A percentile compares a stretch with the other conserved stretches of the same genome.
phyloP scores from a whole-genome alignment of 2,113 vertebrate genomes.

The Anhinga anhinga region DNA sequence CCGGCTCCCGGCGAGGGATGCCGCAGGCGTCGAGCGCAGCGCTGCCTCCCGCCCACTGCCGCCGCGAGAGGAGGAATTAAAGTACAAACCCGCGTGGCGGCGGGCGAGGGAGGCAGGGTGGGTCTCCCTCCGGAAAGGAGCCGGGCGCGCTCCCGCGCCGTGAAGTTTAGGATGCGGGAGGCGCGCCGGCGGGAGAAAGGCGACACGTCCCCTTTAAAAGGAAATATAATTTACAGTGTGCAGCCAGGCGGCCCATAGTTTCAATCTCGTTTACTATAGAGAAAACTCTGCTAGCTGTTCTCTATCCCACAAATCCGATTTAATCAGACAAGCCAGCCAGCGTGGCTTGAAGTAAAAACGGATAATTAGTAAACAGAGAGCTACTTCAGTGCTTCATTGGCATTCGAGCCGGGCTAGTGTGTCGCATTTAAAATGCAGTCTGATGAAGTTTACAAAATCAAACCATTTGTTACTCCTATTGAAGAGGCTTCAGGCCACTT shows the following conservation, averaged over 20 bases:
- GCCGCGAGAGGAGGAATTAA: neutral
- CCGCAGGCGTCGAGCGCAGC: neutral
- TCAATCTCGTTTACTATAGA: constrained; percentile 90
- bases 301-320: constrained; percentile 97
- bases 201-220: constrained; percentile 85
- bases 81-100: accelerated
- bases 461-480: constrained; percentile 99
- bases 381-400: constrained; percentile 99
- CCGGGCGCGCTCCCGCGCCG: neutral
- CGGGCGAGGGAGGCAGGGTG: neutral
- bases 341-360: constrained; percentile 96
- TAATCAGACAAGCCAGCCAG: constrained; percentile 98
- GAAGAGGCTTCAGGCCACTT: constrained; percentile 99
- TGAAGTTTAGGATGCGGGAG: constrained; percentile 68
- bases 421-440: constrained; percentile 99
- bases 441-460: constrained; percentile 99
- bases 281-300: constrained; percentile 86
- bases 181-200: constrained; percentile 66
- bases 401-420: constrained; percentile 99
- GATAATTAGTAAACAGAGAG: constrained; percentile 99
- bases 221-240: constrained; percentile 91
- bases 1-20: neutral
- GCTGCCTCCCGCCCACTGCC: neutral
- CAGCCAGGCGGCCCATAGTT: constrained; percentile 82
- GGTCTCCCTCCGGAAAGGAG: neutral